Evolutionary conservation across 1,140 invertebrate genomes (phyloP).

Genomic region (Ceratina australensis): DNA sequence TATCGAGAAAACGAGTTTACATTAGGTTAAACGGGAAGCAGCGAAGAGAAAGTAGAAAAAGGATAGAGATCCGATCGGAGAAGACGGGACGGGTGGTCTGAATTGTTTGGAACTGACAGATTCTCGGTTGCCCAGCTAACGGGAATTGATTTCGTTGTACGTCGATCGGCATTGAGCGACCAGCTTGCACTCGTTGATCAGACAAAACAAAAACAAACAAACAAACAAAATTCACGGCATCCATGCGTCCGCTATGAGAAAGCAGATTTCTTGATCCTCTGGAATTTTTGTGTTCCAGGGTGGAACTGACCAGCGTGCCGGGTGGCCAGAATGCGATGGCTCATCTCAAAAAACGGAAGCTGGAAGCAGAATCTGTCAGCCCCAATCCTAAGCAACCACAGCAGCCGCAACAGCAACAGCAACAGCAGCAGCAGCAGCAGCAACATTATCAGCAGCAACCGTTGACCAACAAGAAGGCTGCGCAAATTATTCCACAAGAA

Average conservation of each 20-base stretch:
- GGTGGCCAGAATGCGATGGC: slow-evolving; percentile 80
- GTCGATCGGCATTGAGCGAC: slow-evolving; percentile 40
- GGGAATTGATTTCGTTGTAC: slow-evolving; percentile 43
- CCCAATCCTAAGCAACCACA: slow-evolving; percentile 73
- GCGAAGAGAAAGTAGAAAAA: slow-evolving; percentile 13
- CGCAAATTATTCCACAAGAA: slow-evolving; percentile 69
- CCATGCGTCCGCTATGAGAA: slow-evolving; percentile 38
- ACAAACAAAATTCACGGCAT: slow-evolving; percentile 31
- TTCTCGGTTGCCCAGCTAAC: slow-evolving; percentile 29
- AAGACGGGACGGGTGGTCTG: slow-evolving; percentile 35
- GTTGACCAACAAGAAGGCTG: slow-evolving; percentile 57
- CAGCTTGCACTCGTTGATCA: slow-evolving; percentile 53
- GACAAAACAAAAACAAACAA: too few relatives aligned
- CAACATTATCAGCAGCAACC: slow-evolving; percentile 51
- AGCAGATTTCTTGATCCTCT: slow-evolving; percentile 72
- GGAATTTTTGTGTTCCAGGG: slow-evolving; percentile 80
- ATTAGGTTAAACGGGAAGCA: slow-evolving; percentile 47
- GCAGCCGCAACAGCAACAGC: slow-evolving; percentile 45
- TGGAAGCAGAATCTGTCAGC: slow-evolving; percentile 77
- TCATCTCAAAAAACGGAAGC: slow-evolving; percentile 82
- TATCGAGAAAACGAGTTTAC: slow-evolving; percentile 40
- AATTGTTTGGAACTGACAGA: slow-evolving; percentile 48
- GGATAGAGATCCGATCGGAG: slow-evolving; percentile 10
- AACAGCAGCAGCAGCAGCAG: slow-evolving; percentile 52
- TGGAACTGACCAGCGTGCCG: slow-evolving; percentile 79